Base-by-base conservation (phyloP, 1,140 invertebrate genomes). In the Aphaenogaster rudis region DNA sequence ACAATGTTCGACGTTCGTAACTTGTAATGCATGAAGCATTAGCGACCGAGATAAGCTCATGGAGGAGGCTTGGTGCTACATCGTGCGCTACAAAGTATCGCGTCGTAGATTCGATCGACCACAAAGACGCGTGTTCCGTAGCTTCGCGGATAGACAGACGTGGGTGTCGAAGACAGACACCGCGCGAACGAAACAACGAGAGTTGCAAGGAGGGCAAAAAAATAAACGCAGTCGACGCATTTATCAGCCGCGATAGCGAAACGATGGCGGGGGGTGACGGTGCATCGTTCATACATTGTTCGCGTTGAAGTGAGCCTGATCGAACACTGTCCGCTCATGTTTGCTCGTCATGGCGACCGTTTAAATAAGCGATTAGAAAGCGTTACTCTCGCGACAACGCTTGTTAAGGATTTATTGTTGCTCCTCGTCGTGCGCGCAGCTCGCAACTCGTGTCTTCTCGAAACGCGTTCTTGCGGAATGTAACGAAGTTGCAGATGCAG, bases 351-450 rank as follows among this genome's bases (percentile, higher is more conserved):
- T 74, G 42, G 71, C 54, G 48, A 36, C 11, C 11, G 50, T 52
- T 59, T 59, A 21, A 74, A 74, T 17, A 1, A 52, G 3, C 52
- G 87, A 80, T 80, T 86, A 86, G 81, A 89, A 80, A 76, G 28
- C n/a, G 9, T 28, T 21, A 52, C 5, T 67, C 28, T 48, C 80
- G 28, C 42, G 33, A 28, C 69, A 59, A 84, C n/a, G 17, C 64
- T 61, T 59, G n/a, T 86, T 72, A 28, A 76, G 52, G 13, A 57
- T 63, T 57, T 85, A 71, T 64, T 61, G 33, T 67, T 67, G n/a
- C 39, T 45, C 2, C 39, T 45, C 39, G 39, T 21, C 11, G 13
- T 21, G 39, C n/a, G 64, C 11, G 64, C 39, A n/a, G 21, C 45
- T 64, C 45, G 15, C 33, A 21, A 39, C 52, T 78, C 45, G 4